Evolutionary conservation across 2,113 vertebrate species (phyloP).

Genomic region (Alethe diademata): DNA sequence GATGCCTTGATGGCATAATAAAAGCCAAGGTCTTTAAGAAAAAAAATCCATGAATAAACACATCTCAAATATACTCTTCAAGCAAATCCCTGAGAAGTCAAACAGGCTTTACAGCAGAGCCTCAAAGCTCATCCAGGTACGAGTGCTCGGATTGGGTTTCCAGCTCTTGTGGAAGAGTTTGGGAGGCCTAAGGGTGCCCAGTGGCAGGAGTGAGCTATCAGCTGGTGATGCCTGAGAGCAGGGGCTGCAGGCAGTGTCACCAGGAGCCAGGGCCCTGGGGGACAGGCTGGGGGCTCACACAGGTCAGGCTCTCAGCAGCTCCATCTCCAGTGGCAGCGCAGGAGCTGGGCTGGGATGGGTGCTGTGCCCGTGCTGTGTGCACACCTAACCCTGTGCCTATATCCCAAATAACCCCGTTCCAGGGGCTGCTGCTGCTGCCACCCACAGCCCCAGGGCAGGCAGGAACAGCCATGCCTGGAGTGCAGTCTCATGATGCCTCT

Average conservation of each 20-base stretch:
- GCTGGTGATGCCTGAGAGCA: fast-evolving
- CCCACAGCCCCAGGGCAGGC: background rate
- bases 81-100: fast-evolving
- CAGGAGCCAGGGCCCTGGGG: fast-evolving
- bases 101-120: fast-evolving
- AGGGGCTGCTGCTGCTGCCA: background rate
- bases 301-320: background rate
- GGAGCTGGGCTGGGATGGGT: no score
- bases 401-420: background rate
- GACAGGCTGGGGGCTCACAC: background rate
- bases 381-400: fast-evolving
- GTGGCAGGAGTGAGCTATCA: fast-evolving
- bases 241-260: background rate
- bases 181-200: fast-evolving
- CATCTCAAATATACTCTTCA: background rate
- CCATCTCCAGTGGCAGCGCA: fast-evolving
- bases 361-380: background rate
- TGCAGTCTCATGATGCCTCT: fast-evolving
- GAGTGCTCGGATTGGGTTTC: fast-evolving
- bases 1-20: background rate
- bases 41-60: background rate
- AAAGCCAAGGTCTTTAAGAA: background rate
- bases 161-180: no score
- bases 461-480: background rate
- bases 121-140: fast-evolving